These are phyloP conservation scores for Diabrotica balteata DNA, from an alignment of 2,888 invertebrate species.

Conservation along the genomic window DNA sequence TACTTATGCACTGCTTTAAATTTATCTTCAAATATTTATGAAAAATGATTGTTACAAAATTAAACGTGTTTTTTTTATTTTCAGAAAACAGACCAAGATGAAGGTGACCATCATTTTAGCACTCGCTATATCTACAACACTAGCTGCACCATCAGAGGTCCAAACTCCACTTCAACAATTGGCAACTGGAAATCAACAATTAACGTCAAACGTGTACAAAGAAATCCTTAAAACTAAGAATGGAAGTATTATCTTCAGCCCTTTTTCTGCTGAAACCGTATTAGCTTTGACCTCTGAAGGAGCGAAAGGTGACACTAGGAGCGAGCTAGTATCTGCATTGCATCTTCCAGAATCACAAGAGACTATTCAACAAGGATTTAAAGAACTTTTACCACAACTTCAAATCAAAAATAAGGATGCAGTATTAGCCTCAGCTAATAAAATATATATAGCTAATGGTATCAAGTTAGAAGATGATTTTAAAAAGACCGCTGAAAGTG, in stretches of 20 bases:
- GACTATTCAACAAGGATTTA: conserved; percentile 31
- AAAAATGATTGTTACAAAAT: too few relatives aligned
- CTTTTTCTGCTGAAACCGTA: conserved; percentile 52
- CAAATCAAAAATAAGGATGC: conserved; percentile 36
- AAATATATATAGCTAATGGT: conserved; percentile 68
- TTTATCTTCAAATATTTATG: too few relatives aligned
- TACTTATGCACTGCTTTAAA: too few relatives aligned
- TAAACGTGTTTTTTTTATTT: too few relatives aligned
- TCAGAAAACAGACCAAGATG: too few relatives aligned
- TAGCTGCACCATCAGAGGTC: conserved; percentile 1
- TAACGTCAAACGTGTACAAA: conserved; percentile 20
- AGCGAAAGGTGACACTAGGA: conserved; percentile 50
- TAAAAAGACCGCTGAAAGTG: conserved; percentile 64
- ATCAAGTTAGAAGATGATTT: conserved; percentile 65
- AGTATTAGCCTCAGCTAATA: conserved; percentile 55
- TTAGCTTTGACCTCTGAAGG: conserved; percentile 52
- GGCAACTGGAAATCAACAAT: not conserved
- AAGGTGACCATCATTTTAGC: too few relatives aligned
- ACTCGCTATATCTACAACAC: too few relatives aligned
- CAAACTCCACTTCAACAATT: not conserved
- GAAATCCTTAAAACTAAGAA: conserved; percentile 36
- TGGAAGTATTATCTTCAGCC: conserved; percentile 51
- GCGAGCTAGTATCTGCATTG: conserved; percentile 44
- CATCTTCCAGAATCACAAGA: conserved; percentile 41
- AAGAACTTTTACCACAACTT: conserved; percentile 40